Evolutionary conservation across 2,113 vertebrate genomes (phyloP), one percentile per base, ranked within the genome.

Genomic region (Triplophysa tibetana): DNA sequence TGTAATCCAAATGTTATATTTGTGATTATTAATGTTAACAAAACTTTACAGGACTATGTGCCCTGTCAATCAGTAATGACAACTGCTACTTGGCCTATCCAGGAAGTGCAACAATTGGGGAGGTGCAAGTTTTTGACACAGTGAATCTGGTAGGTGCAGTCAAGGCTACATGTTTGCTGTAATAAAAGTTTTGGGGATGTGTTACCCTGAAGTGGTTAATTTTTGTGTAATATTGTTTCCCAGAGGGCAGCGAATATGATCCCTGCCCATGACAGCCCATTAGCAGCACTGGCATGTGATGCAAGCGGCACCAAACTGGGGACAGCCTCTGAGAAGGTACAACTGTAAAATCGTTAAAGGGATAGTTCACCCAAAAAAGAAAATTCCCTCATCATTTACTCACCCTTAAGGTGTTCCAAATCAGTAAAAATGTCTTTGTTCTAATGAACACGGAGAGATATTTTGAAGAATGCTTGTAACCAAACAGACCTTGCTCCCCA

Each of bases 201-300:
- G 48, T 9, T 70, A 56, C 70, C 56, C 6, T 11, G 50, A 12
- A 4, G 56, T 26, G 16, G 17, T 75, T 76, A 29, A 43, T 68
- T 0, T 41, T 9, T 33, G 6, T 76, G n/a, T 48, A 4, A n/a
- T 63, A 7, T 79, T 21, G 14, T 2, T 54, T 4, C 45, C n/a
- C 90, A 99, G 98, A 94, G 97, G 89, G 98, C 98, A 52, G 97
- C 97, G 23, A 99, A 99, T 78, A 99, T 99, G 98, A 99, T 99
- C 89, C 98, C 98, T 6, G 98, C 98, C 69, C 98, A 99, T 4
- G 97, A 99, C 89, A 99, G 97, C 85, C 97, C 98, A 11, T 90
- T 99, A 88, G 98, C 98, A 8, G 97, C 98, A 8, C 89, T 99
- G 90, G 96, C 96, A 1, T 99, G 98, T 29, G 97, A 99, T 4